Base-by-base conservation (phyloP, 2,797 vertebrate genomes). In the Calcarius lapponicus region DNA sequence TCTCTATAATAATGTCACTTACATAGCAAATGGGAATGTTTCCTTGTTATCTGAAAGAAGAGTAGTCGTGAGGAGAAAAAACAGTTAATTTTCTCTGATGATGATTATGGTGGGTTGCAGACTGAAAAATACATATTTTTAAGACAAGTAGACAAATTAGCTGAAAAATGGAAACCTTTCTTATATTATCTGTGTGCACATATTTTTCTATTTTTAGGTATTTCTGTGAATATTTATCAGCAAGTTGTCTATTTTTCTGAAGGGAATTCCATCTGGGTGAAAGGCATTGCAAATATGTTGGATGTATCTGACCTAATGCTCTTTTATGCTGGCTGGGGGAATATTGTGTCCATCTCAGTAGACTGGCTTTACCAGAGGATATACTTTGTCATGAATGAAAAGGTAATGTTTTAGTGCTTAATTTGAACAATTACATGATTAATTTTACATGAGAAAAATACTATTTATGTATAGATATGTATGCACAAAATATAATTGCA, bases 361-460 rank as follows among this genome's bases (percentile, higher is more conserved):
- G 98, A 98, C 54, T 98, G 98, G 98, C 97, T 98, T 92, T 97
- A 98, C 92, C 92, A 95, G 67, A 98, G 80, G 83, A 96, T 98
- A 26, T 98, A 98, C 89, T 98, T 98, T 94, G 94, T 98, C 88
- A 98, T 98, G 97, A 94, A 96, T 78, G 91, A 94, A 90, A 96
- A 96, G 98, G 98, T 98, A 96, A 86, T 92, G 78, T 53, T 92
- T 15, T 40, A 61, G 71, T 60, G 58, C 54, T 81, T 84, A 16
- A 79, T 88, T 73, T 73, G 54, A 88, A 64, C 32, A 1, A 75
- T 74, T 75, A 21, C 18, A 5, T 56, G 21, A 75, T 79, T 88
- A 60, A 86, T 86, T 92, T 93, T 64, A n/a, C 11, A 22, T 47
- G 31, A 81, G 29, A 83, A 93, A 92, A 86, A 64, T 72, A 13